These are phyloP conservation scores for Lepidostoma basale DNA, from an alignment of 1,140 invertebrate genomes.

Conservation along the genomic window DNA sequence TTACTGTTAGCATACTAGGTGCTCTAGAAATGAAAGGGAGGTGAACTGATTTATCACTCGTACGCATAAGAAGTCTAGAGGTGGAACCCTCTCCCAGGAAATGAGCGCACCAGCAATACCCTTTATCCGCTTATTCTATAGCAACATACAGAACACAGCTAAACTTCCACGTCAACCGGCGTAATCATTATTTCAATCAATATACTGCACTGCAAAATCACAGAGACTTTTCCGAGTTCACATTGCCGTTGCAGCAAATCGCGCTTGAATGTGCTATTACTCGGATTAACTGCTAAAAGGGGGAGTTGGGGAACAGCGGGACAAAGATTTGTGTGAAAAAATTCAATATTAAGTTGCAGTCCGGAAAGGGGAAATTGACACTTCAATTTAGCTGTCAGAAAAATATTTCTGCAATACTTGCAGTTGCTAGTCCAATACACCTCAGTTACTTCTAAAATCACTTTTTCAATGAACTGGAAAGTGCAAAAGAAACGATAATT, in stretches of 20 bases:
- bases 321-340: neutral
- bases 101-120: too few species aligned
- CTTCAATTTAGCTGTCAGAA: conserved; percentile 18
- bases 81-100: conserved; percentile 23
- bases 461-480: too few species aligned
- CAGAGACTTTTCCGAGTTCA: too few species aligned
- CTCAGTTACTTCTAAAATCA: too few species aligned
- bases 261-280: neutral
- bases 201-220: too few species aligned
- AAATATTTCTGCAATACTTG: neutral
- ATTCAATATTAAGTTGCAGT: neutral
- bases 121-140: too few species aligned
- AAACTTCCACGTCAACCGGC: too few species aligned
- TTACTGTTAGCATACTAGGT: too few species aligned
- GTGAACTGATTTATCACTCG: conserved; percentile 26
- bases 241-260: neutral
- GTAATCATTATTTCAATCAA: too few species aligned
- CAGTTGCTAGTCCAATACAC: neutral
- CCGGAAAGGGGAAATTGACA: neutral
- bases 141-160: too few species aligned
- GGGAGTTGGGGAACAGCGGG: neutral
- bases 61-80: conserved; percentile 15
- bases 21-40: neutral
- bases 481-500: too few species aligned
- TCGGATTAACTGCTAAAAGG: conserved; percentile 17